Conservation (phyloP, 1,140 invertebrate genomes). For the Brachionus paranguensis region DNA sequence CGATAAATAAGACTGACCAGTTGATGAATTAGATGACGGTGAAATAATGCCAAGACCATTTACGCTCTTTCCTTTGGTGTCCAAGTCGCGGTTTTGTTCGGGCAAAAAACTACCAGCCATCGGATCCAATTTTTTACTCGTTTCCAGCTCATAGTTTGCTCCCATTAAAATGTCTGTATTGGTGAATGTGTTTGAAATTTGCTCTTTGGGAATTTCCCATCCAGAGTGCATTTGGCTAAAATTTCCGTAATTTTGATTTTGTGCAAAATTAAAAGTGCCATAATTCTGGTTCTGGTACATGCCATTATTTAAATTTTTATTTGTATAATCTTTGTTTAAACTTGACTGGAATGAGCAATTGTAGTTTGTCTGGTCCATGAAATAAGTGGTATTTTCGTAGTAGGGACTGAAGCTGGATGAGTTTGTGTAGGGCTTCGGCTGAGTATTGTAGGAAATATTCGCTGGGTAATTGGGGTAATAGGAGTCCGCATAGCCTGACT, state of each 20-base stretch:
- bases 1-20: slow-evolving; percentile 7
- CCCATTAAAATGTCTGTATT: neutral
- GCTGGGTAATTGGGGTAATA: neutral
- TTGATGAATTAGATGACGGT: neutral
- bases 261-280: neutral
- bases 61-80: neutral
- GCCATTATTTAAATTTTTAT: neutral
- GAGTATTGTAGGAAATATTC: neutral
- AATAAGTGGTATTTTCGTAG: neutral
- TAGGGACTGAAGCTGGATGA: neutral
- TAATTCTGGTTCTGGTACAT: neutral
- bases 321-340: neutral
- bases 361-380: slow-evolving; percentile 9
- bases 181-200: neutral
- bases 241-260: neutral
- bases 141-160: neutral
- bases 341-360: neutral
- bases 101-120: neutral
- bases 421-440: neutral
- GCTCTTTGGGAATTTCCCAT: neutral
- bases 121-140: neutral
- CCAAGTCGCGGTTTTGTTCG: neutral
- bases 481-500: neutral
- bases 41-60: neutral
- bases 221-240: neutral